Percentiles rank a stretch among this genome's conserved stretches.
phyloP scores from a whole-genome alignment of 2,113 vertebrate genomes.

The Motacilla alba region DNA sequence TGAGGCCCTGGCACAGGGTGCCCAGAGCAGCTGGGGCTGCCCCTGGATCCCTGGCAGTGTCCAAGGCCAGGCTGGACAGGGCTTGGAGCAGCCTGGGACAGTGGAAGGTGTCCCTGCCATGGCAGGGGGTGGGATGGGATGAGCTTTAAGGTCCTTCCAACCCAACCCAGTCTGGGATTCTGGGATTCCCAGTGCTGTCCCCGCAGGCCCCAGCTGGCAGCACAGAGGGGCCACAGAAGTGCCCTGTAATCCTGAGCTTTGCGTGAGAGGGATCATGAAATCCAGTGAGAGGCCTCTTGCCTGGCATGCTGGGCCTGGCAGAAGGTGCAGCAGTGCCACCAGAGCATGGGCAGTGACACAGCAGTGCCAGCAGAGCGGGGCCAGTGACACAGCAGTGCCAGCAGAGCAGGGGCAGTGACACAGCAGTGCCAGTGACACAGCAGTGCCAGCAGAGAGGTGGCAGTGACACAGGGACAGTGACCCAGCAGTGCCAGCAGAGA shows the following conservation, averaged over 20 bases:
- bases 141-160: not conserved
- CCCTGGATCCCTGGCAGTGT: not conserved
- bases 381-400: not conserved
- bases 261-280: rapidly evolving
- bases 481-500: not conserved
- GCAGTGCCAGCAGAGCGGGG: not conserved
- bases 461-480: not conserved
- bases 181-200: too few species aligned
- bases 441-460: rapidly evolving
- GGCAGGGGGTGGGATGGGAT: rapidly evolving
- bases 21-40: not conserved
- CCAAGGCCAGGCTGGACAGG: rapidly evolving
- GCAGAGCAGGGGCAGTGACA: not conserved
- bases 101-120: not conserved
- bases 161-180: not conserved
- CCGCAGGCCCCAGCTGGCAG: not conserved
- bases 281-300: not conserved
- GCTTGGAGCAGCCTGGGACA: not conserved
- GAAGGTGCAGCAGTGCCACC: not conserved
- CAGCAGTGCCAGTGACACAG: not conserved
- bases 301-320: rapidly evolving
- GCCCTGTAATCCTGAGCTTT: not conserved
- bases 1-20: not conserved
- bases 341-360: not conserved
- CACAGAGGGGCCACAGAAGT: not conserved